Percentiles rank a stretch among this genome's conserved stretches.
These are phyloP conservation scores for Parus major DNA, from an alignment of 2,113 vertebrate species.

Conservation along the genomic window DNA sequence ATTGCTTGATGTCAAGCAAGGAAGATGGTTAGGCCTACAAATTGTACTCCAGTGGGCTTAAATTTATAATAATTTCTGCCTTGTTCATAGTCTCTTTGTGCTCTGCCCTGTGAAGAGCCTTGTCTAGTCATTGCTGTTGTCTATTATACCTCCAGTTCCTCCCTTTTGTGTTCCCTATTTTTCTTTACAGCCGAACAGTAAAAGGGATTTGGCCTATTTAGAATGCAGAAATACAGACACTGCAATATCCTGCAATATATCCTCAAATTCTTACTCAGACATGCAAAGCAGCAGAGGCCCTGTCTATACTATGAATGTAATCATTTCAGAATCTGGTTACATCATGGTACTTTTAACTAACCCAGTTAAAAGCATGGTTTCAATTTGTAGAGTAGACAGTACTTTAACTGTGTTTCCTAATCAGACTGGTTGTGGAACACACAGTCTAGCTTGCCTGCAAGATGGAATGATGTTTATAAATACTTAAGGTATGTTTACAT, in stretches of 20 bases:
- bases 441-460: neutral
- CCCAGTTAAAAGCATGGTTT: slow-evolving; percentile 41
- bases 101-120: neutral
- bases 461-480: neutral
- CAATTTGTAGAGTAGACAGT: slow-evolving; percentile 37
- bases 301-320: slow-evolving; percentile 38
- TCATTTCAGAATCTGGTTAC: slow-evolving; percentile 21
- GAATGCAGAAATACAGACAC: slow-evolving; percentile 47
- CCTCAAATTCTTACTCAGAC: slow-evolving; percentile 46
- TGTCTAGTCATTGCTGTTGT: neutral
- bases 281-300: slow-evolving; percentile 17
- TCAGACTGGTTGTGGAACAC: neutral
- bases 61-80: neutral
- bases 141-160: neutral
- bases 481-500: neutral
- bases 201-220: slow-evolving; percentile 21
- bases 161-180: neutral
- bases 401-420: neutral
- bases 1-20: neutral
- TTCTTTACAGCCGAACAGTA: neutral
- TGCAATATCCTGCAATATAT: slow-evolving; percentile 63
- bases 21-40: neutral
- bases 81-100: neutral
- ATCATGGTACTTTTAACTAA: slow-evolving; percentile 19
- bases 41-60: neutral